phyloP scores from a whole-genome alignment of 2,888 invertebrate species.

The Eupsilia transversa region DNA sequence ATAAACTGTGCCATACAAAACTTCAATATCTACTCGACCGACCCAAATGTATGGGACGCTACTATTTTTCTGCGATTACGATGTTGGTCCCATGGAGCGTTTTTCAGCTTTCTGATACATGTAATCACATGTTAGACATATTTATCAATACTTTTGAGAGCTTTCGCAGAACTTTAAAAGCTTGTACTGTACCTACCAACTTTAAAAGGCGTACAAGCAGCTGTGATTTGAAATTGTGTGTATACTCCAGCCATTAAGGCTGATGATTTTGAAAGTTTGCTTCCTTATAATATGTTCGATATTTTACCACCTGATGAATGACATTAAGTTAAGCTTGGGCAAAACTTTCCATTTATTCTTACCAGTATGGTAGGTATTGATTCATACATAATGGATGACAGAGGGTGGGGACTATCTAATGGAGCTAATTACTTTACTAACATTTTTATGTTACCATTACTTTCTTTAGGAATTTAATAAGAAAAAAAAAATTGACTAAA shows the following conservation, averaged over 20 bases:
- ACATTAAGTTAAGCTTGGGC: neutral
- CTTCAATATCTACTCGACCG: too few species aligned
- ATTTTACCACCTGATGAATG: conserved; percentile 16
- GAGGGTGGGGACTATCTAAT: neutral
- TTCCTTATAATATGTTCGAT: neutral
- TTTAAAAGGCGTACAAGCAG: neutral
- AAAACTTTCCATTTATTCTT: conserved; percentile 47
- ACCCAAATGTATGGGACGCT: too few species aligned
- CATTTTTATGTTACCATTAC: neutral
- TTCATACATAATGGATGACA: conserved; percentile 5
- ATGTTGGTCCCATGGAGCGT: too few species aligned
- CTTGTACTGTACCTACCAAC: neutral
- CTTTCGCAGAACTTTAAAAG: neutral
- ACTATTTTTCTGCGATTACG: too few species aligned
- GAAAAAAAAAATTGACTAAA: neutral
- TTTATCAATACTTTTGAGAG: neutral
- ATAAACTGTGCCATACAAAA: too few species aligned
- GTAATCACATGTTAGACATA: too few species aligned
- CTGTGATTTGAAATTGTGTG: neutral
- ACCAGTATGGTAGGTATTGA: conserved; percentile 21
- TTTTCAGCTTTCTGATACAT: too few species aligned
- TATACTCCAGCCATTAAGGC: conserved; percentile 3
- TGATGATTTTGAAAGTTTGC: conserved; percentile 2
- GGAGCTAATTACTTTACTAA: neutral
- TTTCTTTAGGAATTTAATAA: neutral